Conservation (phyloP, 37 sponge, comb jelly and placozoan genomes). For the Dysidea cf. avara region DNA sequence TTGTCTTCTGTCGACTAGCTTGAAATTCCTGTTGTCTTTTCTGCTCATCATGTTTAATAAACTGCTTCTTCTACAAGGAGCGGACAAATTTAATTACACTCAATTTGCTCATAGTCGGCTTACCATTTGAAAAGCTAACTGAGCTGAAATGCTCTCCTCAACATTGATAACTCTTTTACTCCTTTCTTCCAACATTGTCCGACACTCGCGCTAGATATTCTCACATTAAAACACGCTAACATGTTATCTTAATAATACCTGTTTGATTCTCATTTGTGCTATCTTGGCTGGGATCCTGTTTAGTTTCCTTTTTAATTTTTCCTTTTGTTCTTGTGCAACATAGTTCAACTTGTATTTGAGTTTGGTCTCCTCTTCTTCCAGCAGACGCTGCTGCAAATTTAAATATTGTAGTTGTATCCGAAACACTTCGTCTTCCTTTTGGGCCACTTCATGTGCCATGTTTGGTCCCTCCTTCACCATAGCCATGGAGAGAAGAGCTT, state of each 20-base stretch:
- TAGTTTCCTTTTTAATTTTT: not conserved
- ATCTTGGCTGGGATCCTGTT: constrained; percentile 6
- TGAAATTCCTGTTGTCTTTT: constrained; percentile 14
- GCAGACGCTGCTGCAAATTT: constrained; percentile 28
- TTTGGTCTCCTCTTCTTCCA: constrained; percentile 48
- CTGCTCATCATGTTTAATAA: constrained; percentile 42
- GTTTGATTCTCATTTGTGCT: constrained; percentile 31
- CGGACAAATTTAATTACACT: not conserved
- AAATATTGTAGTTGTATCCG: constrained; percentile 22
- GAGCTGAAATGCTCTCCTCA: constrained; percentile 45
- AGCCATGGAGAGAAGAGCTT: constrained; percentile 52
- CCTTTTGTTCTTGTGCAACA: constrained; percentile 9
- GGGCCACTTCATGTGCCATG: constrained; percentile 35
- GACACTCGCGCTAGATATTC: constrained; percentile 12
- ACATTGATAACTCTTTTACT: constrained; percentile 20
- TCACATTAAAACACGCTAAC: not conserved
- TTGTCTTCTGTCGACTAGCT: constrained; percentile 24
- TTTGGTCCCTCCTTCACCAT: constrained; percentile 47
- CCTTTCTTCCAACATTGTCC: constrained; percentile 1
- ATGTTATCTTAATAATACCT: constrained; percentile 9
- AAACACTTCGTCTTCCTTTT: constrained; percentile 28
- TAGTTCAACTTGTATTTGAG: constrained; percentile 32
- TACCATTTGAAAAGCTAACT: constrained; percentile 39
- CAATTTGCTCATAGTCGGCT: not conserved
- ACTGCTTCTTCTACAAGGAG: constrained; percentile 29